Base-by-base conservation (phyloP, 2,888 invertebrate species). In the Macrophya annulata region DNA sequence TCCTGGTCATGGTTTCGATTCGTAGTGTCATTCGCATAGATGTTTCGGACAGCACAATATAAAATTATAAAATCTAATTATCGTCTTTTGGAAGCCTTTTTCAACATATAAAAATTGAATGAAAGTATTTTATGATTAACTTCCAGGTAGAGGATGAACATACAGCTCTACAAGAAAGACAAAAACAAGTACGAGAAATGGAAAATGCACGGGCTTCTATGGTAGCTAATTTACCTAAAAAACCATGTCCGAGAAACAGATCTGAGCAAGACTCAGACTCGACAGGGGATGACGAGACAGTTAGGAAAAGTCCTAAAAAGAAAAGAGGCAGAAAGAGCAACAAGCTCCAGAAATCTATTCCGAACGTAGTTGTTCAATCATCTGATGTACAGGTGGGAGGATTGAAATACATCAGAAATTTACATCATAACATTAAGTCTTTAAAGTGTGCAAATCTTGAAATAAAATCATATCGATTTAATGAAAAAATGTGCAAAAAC, bases 181-280 rank as follows among this genome's bases (percentile, higher is more conserved):
- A 92, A n/a, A 89, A 88, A 17, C 90, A 90, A 86, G 93, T 92
- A 31, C 91, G 94, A 86, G 94, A 94, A 85, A 89, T 94, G 21
- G 95, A 95, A 90, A 94, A 95, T 89, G 87, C 93, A 3, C 90
- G 95, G 84, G 92, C 94, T 8, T 88, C 91, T 10, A 91, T 94
- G 91, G 89, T 94, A n/a, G 89, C 93, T 2, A 90, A 91, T 71
- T 88, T 92, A 81, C 88, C 91, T 9, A 89, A 86, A 45, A 88
- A 85, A 72, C 62, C 21, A 65, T 48, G 68, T n/a, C 31, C 68
- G 5, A 65, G 55, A 25, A 68, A 83, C 15, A 45, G 43, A 45
- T 71, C 83, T 51, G 83, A 83, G 17, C 31, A 65, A 45, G 68
- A 48, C 43, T 83, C 83, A 5, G 83, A 83, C 31, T 65, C 37